Base-by-base conservation (phyloP, 2,888 invertebrate genomes). In the Macrosiphum euphorbiae region DNA sequence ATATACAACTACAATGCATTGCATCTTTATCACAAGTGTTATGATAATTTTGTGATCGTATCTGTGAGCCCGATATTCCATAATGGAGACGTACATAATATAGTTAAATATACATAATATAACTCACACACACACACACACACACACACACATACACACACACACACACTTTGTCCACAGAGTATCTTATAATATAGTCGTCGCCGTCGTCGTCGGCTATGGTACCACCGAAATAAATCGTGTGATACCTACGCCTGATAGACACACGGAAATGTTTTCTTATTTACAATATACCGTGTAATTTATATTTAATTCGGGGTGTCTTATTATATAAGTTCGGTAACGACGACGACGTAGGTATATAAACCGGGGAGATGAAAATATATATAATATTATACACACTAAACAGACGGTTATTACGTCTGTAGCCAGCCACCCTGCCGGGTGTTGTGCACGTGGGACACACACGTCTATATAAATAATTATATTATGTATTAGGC, bases 371-470 rank as follows among this genome's bases (percentile, higher is more conserved):
- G 35, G 28, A 88, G 58, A 41, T n/a, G 52, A 84, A 35, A 88
- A 52, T 44, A 86, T 47, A 47, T 26, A 86, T 28, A 47, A 47
- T 47, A 78, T 78, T 41, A 61, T 24, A 78, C 67, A 24, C 41
- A 26, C 86, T 86, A 90, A 94, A 94, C 86, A 87, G 94, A 90
- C 90, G 94, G 90, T 94, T 90, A 78, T 78, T 94, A 94, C 90
- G 94, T 90, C 35, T 85, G 78, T 35, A 78, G 78, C 20, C 78
- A 86, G 94, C 90, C 94, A 90, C 90, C 85, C 86, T 87, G 94
- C 61, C 94, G 90, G 94, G 94, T 94, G 90, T 90, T 90, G 61
- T 90, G 90, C 94, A 86, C 93, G 93, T 90, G 94, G 90, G 86
- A 88, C 92, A 88, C 90, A 86, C 85, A 94, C 89, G 58, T 88